A percentile compares a stretch with the other conserved stretches of the same genome.
Conservation (phyloP, 2,888 invertebrate genomes). For the Scrobipalpa atriplicella region DNA sequence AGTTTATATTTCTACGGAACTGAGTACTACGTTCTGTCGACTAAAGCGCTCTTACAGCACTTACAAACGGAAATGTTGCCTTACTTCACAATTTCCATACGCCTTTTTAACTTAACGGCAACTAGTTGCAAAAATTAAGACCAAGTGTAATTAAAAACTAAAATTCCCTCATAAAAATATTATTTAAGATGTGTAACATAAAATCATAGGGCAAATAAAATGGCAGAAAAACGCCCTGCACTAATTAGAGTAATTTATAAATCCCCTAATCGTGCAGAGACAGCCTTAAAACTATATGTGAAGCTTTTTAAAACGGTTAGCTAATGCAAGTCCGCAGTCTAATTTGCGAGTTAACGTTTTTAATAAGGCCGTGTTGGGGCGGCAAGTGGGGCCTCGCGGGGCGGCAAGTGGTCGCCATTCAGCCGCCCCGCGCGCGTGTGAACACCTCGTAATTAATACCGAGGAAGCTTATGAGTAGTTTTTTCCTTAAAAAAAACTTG, state of each 20-base stretch:
- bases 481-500: slow-evolving; percentile 74
- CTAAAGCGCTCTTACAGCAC: slow-evolving; percentile 71
- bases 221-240: neutral
- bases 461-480: slow-evolving; percentile 82
- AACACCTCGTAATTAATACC: slow-evolving; percentile 80
- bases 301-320: slow-evolving; percentile 75
- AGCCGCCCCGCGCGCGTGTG: slow-evolving; percentile 58
- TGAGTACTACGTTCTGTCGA: slow-evolving; percentile 59
- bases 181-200: slow-evolving; percentile 45
- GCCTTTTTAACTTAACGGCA: slow-evolving; percentile 71
- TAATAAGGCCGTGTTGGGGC: slow-evolving; percentile 79
- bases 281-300: slow-evolving; percentile 52
- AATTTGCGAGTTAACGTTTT: slow-evolving; percentile 82
- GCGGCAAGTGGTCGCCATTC: slow-evolving; percentile 80
- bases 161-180: slow-evolving; percentile 43
- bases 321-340: slow-evolving; percentile 76
- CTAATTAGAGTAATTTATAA: slow-evolving; percentile 43
- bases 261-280: slow-evolving; percentile 56
- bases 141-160: slow-evolving; percentile 64
- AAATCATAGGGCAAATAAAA: slow-evolving; percentile 57
- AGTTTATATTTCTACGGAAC: slow-evolving; percentile 6
- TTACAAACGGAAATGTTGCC: slow-evolving; percentile 70
- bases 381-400: slow-evolving; percentile 76
- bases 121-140: slow-evolving; percentile 52
- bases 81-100: slow-evolving; percentile 79